A percentile compares a stretch with the other conserved stretches of the same genome.
Conservation (phyloP, 1,140 invertebrate species). For the Formica exsecta region DNA sequence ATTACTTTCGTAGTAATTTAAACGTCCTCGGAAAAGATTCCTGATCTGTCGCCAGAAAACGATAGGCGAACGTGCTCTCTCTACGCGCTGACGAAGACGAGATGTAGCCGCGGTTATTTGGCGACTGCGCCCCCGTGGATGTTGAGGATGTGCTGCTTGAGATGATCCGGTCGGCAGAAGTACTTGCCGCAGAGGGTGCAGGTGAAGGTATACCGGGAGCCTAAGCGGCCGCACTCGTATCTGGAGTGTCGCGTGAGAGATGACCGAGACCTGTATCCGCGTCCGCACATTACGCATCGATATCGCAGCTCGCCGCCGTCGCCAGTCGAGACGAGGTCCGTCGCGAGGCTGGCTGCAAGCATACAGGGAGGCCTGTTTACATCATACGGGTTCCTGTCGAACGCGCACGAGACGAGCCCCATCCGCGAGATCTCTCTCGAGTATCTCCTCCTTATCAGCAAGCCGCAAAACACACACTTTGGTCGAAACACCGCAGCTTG, state of each 20-base stretch:
- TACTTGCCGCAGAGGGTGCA: constrained; percentile 86
- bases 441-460: neutral
- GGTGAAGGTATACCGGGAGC: constrained; percentile 86
- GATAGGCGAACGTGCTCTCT: neutral
- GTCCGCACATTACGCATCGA: constrained; percentile 87
- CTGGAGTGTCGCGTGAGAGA: constrained; percentile 86
- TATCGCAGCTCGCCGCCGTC: constrained; percentile 81
- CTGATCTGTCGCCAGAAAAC: neutral
- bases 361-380: constrained; percentile 84
- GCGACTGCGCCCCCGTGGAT: constrained; percentile 83
- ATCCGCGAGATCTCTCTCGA: neutral
- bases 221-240: constrained; percentile 86
- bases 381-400: constrained; percentile 68
- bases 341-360: constrained; percentile 83
- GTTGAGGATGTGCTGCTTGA: constrained; percentile 86
- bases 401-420: constrained; percentile 30
- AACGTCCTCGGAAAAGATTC: neutral
- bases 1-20: neutral
- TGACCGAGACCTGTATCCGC: constrained; percentile 85
- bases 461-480: constrained; percentile 2
- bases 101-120: constrained; percentile 77
- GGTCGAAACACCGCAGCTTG: neutral
- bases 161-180: constrained; percentile 85
- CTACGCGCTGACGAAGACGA: neutral
- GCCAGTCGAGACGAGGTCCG: constrained; percentile 76